These are phyloP conservation scores for Campopleginae sp. DNA, from an alignment of 2,888 invertebrate species.

Conservation along the genomic window DNA sequence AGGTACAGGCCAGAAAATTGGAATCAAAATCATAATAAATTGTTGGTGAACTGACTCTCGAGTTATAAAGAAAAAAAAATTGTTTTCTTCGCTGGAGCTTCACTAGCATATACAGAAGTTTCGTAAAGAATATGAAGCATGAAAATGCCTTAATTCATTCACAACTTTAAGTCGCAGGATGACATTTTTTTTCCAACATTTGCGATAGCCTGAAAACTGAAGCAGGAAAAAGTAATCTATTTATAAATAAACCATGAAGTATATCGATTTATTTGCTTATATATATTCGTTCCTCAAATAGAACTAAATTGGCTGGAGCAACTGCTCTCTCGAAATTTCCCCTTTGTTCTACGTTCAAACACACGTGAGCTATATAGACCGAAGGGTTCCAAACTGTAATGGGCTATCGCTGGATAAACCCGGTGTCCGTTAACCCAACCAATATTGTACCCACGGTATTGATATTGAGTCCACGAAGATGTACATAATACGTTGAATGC, in stretches of 20 bases:
- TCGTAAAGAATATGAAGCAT: background rate
- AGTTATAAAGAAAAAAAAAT: background rate
- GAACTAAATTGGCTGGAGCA: constrained; percentile 40
- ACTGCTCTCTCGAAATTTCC: constrained; percentile 11
- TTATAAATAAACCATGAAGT: constrained; percentile 9
- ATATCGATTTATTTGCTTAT: constrained; percentile 20
- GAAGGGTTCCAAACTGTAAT: constrained; percentile 49
- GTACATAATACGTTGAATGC: constrained; percentile 4
- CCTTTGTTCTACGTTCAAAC: constrained; percentile 11
- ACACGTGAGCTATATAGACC: constrained; percentile 14
- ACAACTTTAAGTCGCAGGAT: background rate
- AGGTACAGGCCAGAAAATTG: background rate
- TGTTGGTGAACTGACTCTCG: background rate
- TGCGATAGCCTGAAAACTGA: background rate
- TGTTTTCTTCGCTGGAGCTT: too few species aligned
- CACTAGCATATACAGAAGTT: background rate
- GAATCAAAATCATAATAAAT: background rate
- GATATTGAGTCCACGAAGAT: constrained; percentile 45
- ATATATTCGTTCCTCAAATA: constrained; percentile 16
- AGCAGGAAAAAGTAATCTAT: background rate
- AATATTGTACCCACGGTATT: constrained; percentile 56
- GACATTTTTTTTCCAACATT: background rate
- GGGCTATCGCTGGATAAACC: constrained; percentile 42
- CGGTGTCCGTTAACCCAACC: constrained; percentile 38
- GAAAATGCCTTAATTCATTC: background rate